Evolutionary conservation across 2,113 vertebrate genomes (phyloP), one percentile per base, ranked within the genome.

Genomic region (Clinocottus analis): DNA sequence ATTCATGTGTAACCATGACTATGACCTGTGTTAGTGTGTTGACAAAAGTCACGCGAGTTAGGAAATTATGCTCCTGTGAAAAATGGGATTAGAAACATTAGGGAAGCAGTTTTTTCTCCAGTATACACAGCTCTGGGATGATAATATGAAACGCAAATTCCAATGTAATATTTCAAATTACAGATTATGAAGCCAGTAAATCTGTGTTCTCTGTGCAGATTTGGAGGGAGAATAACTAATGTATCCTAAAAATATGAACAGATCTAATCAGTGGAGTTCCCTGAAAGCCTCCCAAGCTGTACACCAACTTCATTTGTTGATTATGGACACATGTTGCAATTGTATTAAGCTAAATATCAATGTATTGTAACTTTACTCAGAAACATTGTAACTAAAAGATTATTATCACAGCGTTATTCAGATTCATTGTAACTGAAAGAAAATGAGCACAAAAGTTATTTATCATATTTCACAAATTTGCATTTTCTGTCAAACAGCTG

Each of bases 291-390:
- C 45, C 43, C 14, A 25, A 27, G 39, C 65, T 37, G 21, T 25
- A 39, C 55, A 53, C 25, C 61, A 37, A 64, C 63, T 61, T 55
- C 43, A 72, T 64, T 75, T 78, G 62, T 75, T 72, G 71, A 67
- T 74, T 86, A 72, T 62, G 37, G 58, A 67, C 66, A 76, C 83
- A 69, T 75, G 79, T 67, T 77, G 70, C 72, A 71, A 65, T 74
- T 73, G 61, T 73, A 45, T 80, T 59, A 31, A 60, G 21, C 35
- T 63, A n/a, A 41, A 70, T 75, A 51, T 77, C 17, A 16, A 69
- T 68, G 39, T 64, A 39, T 65, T 83, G 33, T 71, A 70, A 79
- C 16, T 71, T 10, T 39, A 64, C 25, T 74, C 62, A 59, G 31
- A 80, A 64, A 78, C 72, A 53, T 65, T 83, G 61, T 11, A 47